Percentiles rank a stretch among this genome's conserved stretches.
phyloP scores from a whole-genome alignment of 2,113 vertebrate species.

The Trachemys scripta region DNA sequence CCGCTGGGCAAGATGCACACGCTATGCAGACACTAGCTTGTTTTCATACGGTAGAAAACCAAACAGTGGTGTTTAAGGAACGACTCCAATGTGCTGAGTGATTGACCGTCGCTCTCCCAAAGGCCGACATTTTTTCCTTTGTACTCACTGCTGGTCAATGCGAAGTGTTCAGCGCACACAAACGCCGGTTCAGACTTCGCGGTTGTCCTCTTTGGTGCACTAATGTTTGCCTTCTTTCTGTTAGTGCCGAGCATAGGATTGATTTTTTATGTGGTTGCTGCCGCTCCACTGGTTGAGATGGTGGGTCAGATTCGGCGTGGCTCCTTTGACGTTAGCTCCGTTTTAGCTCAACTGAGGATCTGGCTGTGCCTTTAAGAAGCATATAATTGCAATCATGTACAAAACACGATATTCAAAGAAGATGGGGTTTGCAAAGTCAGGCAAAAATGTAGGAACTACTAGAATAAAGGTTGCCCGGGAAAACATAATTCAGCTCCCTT shows the following conservation, averaged over 20 bases:
- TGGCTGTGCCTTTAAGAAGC: background rate
- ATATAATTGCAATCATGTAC: background rate
- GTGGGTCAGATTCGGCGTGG: background rate
- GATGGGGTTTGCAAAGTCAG: background rate
- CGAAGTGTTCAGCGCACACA: background rate
- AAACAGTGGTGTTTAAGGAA: background rate
- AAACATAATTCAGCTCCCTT: background rate
- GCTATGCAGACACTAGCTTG: background rate
- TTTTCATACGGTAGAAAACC: background rate
- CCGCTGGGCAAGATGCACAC: background rate
- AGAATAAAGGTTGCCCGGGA: background rate
- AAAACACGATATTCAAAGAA: background rate
- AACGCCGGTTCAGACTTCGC: background rate
- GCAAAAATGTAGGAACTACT: background rate
- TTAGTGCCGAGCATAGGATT: background rate
- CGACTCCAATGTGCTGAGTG: background rate
- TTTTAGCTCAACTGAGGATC: background rate
- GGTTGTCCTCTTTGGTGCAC: too few species aligned
- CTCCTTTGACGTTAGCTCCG: too few species aligned
- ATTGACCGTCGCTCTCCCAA: background rate
- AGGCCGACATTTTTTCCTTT: background rate
- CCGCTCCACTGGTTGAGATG: background rate
- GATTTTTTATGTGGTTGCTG: too few species aligned
- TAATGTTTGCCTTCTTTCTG: background rate
- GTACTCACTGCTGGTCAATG: background rate